These are phyloP conservation scores for Protophormia terraenovae DNA, from an alignment of 2,888 invertebrate species.

Conservation along the genomic window DNA sequence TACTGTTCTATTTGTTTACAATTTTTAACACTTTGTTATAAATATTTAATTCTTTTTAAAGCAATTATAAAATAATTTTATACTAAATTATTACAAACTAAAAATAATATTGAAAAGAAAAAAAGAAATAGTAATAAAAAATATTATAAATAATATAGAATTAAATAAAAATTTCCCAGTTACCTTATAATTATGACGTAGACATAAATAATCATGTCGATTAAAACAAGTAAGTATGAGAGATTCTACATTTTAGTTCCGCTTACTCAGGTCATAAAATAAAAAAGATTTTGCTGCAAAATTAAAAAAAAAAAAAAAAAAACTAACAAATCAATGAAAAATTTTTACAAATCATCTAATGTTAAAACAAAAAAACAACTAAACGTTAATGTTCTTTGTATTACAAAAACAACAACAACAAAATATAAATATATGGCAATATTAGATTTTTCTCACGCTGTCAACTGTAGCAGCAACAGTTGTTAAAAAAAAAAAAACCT, in stretches of 20 bases:
- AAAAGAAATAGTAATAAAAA: background rate
- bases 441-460: conserved; percentile 66
- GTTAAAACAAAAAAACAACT: conserved; percentile 32
- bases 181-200: conserved; percentile 61
- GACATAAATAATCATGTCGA: conserved; percentile 12
- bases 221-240: background rate
- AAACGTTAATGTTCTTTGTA: conserved; percentile 32
- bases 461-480: conserved; percentile 31
- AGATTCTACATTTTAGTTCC: conserved; percentile 61
- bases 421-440: conserved; percentile 25
- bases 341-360: conserved; percentile 66
- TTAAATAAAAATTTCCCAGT: conserved; percentile 61
- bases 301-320: background rate
- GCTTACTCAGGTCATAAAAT: conserved; percentile 54
- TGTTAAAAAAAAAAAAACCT: conserved; percentile 31
- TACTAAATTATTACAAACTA: conserved; percentile 33
- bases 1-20: conserved; percentile 54
- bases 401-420: background rate
- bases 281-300: background rate
- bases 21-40: conserved; percentile 60
- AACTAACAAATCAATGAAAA: conserved; percentile 55
- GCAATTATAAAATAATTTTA: conserved; percentile 55
- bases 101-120: too few species aligned
- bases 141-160: background rate
- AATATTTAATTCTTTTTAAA: conserved; percentile 20